Base-by-base conservation (phyloP, 1,140 invertebrate genomes). In the Matsumurasca onukii region DNA sequence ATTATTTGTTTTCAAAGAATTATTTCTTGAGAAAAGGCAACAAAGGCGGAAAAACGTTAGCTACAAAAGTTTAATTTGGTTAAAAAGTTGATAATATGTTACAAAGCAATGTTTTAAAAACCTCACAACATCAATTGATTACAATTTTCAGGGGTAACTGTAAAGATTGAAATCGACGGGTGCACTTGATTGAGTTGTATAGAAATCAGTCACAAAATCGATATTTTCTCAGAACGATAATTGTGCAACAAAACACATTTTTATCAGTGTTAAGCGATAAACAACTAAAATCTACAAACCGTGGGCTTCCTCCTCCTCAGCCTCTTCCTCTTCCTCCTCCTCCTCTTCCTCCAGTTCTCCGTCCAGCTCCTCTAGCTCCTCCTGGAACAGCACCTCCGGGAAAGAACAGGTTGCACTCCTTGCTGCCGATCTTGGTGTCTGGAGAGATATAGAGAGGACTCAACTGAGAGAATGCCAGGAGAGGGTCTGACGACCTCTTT, bases 401-500 rank as follows among this genome's bases (percentile, higher is more conserved):
- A 65, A 77, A 75, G 59, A 74, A 76, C 24, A 68, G 27, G 27
- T 75, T 71, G 9, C 66, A 64, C 25, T 76, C 75, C 30, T 73
- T 73, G 1, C 70, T 71, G 15, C 76, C 76, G 9, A 62, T 59
- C 17, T 73, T 71, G 9, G 65, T 17, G 49, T 77, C 73, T 0
- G 71, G 71, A 59, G 73, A 75, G 2, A 76, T 74, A 49, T 77
- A 77, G n/a, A 76, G 24, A 1, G 76, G 75, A 1, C 62, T 67
- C 0, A 74, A 51, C 49, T 71, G 70, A 5, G 74, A 74, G 22
- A 77, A 72, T 17, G 69, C 69, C 22, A 77, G 61, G 39, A 77
- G 62, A 17, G 72, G 73, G 9, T 76, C 75, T 49, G 66, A 73
- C 51, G 48, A 69, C 52, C 22, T 68, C 67, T 70, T 76, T n/a